Percentiles rank a stretch among this genome's conserved stretches.
Conservation (phyloP, 2,113 vertebrate species). For the Lasiurus cinereus region DNA sequence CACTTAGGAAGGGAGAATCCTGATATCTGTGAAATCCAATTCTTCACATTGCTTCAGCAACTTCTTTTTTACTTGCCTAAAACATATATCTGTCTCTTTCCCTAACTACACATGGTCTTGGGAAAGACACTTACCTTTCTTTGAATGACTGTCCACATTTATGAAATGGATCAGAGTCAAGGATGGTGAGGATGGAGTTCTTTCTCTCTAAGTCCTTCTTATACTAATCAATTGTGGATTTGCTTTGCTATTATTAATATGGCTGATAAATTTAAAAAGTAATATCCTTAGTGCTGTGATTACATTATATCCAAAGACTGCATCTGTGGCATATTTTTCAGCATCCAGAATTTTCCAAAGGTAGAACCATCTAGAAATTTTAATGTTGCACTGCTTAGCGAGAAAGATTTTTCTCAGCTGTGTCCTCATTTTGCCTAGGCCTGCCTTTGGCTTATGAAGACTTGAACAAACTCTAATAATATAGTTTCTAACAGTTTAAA, state of each 20-base stretch:
- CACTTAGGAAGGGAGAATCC: background rate
- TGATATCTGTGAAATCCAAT: slow-evolving; percentile 6
- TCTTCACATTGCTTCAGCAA: background rate
- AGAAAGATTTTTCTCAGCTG: background rate
- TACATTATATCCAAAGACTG: background rate
- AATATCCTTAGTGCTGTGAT: background rate
- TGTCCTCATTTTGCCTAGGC: background rate
- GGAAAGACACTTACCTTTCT: background rate
- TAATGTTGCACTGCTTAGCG: background rate
- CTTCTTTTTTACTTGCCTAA: background rate
- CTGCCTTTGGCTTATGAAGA: background rate
- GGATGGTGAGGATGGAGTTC: background rate
- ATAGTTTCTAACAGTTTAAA: background rate
- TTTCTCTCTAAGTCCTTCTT: background rate
- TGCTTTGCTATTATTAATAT: background rate
- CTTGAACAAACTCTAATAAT: background rate
- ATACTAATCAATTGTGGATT: background rate
- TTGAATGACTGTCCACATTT: background rate
- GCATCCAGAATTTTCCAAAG: background rate
- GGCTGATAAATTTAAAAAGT: background rate
- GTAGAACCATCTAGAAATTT: background rate
- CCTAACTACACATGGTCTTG: background rate
- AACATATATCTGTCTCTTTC: background rate
- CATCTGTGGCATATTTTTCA: background rate
- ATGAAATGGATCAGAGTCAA: background rate